phyloP scores from a whole-genome alignment of 2,113 vertebrate genomes.

The Saguinus midas region DNA sequence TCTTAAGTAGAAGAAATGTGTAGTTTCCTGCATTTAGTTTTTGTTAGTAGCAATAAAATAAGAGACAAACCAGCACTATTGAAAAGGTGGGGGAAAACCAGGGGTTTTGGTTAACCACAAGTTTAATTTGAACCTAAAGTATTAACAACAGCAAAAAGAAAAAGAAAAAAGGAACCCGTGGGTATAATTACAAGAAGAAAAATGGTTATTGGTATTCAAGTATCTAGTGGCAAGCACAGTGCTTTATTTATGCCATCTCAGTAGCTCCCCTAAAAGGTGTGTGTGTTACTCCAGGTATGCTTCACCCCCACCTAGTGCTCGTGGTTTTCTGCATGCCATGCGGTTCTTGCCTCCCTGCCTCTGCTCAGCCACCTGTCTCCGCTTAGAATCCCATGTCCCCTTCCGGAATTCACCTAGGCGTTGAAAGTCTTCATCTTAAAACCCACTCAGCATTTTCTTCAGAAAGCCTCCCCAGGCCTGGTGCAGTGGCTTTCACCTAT shows the following conservation, averaged over 20 bases:
- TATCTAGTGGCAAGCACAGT: neutral
- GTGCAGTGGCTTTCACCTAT: too few species aligned
- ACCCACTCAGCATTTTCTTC: neutral
- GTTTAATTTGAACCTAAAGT: neutral
- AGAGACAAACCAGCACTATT: neutral
- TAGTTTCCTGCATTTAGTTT: neutral
- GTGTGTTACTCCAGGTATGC: accelerated
- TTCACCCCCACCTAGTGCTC: accelerated
- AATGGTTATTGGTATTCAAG: neutral
- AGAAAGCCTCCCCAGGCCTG: neutral
- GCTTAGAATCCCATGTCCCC: neutral
- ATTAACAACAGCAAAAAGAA: neutral
- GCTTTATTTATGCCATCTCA: neutral
- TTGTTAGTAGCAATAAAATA: neutral
- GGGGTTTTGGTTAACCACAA: constrained; percentile 30
- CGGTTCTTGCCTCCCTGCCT: neutral
- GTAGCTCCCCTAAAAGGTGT: neutral
- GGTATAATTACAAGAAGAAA: neutral
- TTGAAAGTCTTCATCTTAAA: neutral
- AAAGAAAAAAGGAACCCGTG: neutral
- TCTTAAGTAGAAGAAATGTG: neutral
- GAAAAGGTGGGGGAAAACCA: neutral
- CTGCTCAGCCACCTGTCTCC: neutral
- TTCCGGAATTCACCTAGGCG: neutral
- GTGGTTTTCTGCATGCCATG: accelerated